Conservation (phyloP, 2,888 invertebrate genomes). For the Dynastes tityus region DNA sequence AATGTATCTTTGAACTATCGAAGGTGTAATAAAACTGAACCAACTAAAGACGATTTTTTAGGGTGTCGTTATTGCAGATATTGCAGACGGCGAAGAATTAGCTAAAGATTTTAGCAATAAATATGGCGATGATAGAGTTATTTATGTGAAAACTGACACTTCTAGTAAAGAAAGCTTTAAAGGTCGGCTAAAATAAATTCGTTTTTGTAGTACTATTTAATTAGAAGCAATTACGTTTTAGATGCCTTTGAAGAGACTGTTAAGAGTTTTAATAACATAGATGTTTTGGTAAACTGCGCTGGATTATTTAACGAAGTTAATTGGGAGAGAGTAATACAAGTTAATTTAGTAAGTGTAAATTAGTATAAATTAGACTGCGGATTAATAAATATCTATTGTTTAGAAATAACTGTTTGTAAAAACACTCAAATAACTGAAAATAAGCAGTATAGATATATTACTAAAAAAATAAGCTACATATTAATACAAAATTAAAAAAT, state of each 20-base stretch:
- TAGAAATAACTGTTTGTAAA: too few relatives aligned
- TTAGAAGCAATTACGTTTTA: background rate
- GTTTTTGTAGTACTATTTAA: background rate
- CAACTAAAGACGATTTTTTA: background rate
- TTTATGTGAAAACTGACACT: constrained; percentile 46
- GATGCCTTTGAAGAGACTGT: constrained; percentile 21
- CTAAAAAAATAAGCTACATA: too few relatives aligned
- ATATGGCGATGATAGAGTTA: constrained; percentile 42
- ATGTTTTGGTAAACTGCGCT: constrained; percentile 39
- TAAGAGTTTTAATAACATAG: constrained; percentile 1
- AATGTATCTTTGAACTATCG: background rate
- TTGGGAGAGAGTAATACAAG: constrained; percentile 28
- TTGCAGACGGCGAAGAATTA: constrained; percentile 42
- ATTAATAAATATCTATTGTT: too few relatives aligned
- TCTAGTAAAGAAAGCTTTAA: constrained; percentile 52
- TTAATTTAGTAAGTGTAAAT: constrained; percentile 38
- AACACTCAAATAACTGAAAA: too few relatives aligned
- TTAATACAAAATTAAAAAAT: too few relatives aligned
- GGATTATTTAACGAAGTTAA: constrained; percentile 29
- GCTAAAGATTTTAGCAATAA: constrained; percentile 21
- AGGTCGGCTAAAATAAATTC: constrained; percentile 1
- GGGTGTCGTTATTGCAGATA: constrained; percentile 44
- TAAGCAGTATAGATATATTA: too few relatives aligned
- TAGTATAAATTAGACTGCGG: background rate
- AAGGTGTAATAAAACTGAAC: too few relatives aligned